phyloP scores from a whole-genome alignment of 2,113 vertebrate species.

The Dascyllus trimaculatus region DNA sequence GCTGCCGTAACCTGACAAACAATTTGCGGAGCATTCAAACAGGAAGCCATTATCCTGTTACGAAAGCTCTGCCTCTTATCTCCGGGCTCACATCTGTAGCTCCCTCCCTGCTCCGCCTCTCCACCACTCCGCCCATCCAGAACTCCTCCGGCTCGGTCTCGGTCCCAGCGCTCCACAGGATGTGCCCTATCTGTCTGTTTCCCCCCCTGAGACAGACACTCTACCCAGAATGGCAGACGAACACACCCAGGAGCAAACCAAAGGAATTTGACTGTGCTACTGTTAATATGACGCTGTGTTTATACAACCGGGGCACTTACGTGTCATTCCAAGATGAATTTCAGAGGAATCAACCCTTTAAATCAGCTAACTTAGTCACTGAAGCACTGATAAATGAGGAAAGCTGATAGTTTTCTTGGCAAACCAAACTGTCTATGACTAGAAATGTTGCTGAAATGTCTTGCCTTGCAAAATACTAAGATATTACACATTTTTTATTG shows the following conservation, averaged over 20 bases:
- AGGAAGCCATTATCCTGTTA: conserved; percentile 83
- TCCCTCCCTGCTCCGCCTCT: conserved; percentile 46
- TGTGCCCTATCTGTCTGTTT: conserved; percentile 69
- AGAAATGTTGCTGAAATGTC: too few species aligned
- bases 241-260: conserved; percentile 67
- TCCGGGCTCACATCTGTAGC: conserved; percentile 78
- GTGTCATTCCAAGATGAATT: not conserved
- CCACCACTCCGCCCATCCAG: conserved; percentile 43
- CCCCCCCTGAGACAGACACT: conserved; percentile 55
- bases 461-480: too few species aligned
- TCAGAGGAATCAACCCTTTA: too few species aligned
- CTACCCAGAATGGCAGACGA: conserved; percentile 46
- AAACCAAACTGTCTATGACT: not conserved
- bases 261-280: conserved; percentile 61
- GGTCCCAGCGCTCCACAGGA: conserved; percentile 74
- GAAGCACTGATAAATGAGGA: not conserved
- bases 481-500: too few species aligned
- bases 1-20: conserved; percentile 65
- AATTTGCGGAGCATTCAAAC: conserved; percentile 75
- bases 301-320: not conserved
- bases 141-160: conserved; percentile 36
- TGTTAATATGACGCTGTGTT: conserved; percentile 27
- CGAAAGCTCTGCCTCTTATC: conserved; percentile 78
- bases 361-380: too few species aligned
- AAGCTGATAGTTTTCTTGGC: not conserved